Evolutionary conservation across 2,888 invertebrate genomes (phyloP).

Genomic region (Chrysolina haemoptera): DNA sequence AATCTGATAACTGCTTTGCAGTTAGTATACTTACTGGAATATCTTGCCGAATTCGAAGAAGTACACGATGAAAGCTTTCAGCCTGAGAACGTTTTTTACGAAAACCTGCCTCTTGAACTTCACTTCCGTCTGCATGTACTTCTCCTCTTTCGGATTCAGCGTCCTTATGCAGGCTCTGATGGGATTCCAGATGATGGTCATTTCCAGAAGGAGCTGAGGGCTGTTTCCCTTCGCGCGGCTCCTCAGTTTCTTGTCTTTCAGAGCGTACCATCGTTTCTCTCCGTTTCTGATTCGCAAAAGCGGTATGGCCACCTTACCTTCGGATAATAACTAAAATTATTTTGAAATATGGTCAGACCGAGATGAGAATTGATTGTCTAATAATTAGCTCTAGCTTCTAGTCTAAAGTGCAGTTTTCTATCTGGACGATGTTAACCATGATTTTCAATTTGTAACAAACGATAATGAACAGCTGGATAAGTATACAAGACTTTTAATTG

Average conservation of each 20-base stretch:
- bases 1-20: not conserved
- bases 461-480: too few relatives aligned
- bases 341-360: not conserved
- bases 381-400: too few relatives aligned
- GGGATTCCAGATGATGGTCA: constrained; percentile 95
- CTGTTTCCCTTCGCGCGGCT: constrained; percentile 92
- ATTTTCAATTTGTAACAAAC: too few relatives aligned
- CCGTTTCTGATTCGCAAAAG: constrained; percentile 85
- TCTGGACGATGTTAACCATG: too few relatives aligned
- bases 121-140: constrained; percentile 94
- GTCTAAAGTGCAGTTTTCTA: too few relatives aligned
- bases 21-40: constrained; percentile 82
- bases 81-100: constrained; percentile 91
- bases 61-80: constrained; percentile 91
- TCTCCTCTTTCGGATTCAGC: constrained; percentile 95
- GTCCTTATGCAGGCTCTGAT: constrained; percentile 92
- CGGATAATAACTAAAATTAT: constrained; percentile 4
- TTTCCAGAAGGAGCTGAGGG: constrained; percentile 92
- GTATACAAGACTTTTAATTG: too few relatives aligned
- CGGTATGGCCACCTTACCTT: constrained; percentile 74
- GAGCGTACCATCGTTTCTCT: constrained; percentile 94
- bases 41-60: constrained; percentile 92
- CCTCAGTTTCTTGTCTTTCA: constrained; percentile 95
- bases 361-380: not conserved
- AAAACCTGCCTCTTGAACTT: constrained; percentile 97